These are phyloP conservation scores for Anorthoa munda DNA, from an alignment of 2,888 invertebrate species.

Conservation along the genomic window DNA sequence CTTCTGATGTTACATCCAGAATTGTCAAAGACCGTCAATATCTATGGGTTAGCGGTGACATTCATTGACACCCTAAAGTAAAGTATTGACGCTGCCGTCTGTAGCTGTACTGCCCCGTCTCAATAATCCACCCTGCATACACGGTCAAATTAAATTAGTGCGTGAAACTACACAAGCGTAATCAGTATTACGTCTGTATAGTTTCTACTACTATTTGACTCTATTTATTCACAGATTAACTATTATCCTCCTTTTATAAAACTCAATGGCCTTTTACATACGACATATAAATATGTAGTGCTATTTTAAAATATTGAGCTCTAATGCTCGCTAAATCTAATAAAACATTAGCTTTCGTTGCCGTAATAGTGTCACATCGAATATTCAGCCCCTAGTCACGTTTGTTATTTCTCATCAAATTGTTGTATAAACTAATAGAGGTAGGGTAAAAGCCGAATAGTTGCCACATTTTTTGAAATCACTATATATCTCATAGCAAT, in stretches of 20 bases:
- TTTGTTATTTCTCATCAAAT: not conserved
- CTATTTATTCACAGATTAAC: conserved; percentile 4
- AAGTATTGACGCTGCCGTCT: no score
- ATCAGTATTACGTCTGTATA: not conserved
- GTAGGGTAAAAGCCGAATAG: no score
- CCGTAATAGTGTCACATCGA: not conserved
- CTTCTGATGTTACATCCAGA: no score
- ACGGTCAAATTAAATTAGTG: no score
- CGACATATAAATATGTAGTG: not conserved
- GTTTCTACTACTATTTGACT: not conserved
- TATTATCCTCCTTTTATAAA: conserved; percentile 9
- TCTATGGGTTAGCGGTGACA: no score
- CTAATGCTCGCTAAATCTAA: not conserved
- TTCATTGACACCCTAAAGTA: no score
- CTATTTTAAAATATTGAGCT: not conserved
- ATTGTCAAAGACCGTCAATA: no score
- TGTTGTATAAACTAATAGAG: not conserved
- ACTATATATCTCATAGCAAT: no score
- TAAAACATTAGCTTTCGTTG: not conserved
- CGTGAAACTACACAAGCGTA: no score
- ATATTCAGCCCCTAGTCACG: not conserved
- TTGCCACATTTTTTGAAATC: no score
- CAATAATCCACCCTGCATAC: no score
- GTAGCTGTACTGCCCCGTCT: no score
- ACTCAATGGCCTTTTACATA: not conserved